Base-by-base conservation (phyloP, 2,797 vertebrate species). In the Myotis daubentonii region DNA sequence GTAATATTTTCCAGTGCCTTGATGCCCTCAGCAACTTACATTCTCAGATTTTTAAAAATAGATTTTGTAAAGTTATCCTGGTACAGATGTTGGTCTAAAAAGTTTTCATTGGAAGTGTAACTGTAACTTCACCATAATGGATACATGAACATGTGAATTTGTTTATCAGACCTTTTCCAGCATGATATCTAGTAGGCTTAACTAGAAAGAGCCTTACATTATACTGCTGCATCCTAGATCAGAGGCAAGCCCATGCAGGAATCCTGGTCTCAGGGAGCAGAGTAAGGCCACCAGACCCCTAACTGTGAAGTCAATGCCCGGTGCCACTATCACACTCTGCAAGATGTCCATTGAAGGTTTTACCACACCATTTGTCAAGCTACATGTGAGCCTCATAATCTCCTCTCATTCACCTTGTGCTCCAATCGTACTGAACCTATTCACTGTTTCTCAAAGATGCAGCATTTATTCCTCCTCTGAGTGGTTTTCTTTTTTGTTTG, bases 401-500 rank as follows among this genome's bases (percentile, higher is more conserved):
- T 68, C 8, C 15, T n/a, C 0, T 62, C 15, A 13, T 85, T 75
- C 17, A 66, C 15, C 0, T 12, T 80, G 4, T 12, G 1, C 3
- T 74, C 49, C 36, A 83, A 0, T n/a, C 17, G 62, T 6, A 28
- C 16, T 36, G 3, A 4, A 76, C 4, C 5, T 3, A 2, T 38
- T 75, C 60, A 68, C 2, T 20, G 10, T 30, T 65, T 82, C 41
- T 87, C 41, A 28, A 23, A 53, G 74, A 38, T 6, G 2, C 0
- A 0, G 1, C 49, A 5, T n/a, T 8, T 86, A 41, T 47, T n/a
- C 3, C 0, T 5, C 22, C 23, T 53, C 8, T 33, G 22, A 23
- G 2, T 49, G 72, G 1, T 17, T 17, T 17, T 22, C 41, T 41
- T 41, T 41, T 41, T 41, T 41, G 41, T 41, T 41, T 41, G 8